Evolutionary conservation across 1,140 invertebrate genomes (phyloP).

Genomic region (Spodoptera litura): DNA sequence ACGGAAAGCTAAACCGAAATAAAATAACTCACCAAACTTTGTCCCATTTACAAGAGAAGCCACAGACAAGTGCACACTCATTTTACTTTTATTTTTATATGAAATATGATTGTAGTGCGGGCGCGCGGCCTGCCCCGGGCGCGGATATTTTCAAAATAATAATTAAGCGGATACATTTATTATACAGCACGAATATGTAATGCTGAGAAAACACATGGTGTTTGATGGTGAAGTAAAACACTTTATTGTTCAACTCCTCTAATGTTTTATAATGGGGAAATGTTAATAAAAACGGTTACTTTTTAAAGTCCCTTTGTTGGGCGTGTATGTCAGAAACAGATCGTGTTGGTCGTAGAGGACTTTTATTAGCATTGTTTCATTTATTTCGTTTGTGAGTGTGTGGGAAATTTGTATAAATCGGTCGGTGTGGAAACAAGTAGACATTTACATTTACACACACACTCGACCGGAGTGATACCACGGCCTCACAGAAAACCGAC

Average conservation of each 20-base stretch:
- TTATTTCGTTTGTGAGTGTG: no score
- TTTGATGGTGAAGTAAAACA: conserved; percentile 22
- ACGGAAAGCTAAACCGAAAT: not conserved
- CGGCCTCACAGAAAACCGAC: no score
- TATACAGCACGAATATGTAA: conserved; percentile 78
- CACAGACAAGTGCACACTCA: conserved; percentile 24
- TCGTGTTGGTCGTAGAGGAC: not conserved
- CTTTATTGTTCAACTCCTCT: not conserved
- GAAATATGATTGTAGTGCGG: conserved; percentile 52
- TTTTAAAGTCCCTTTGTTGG: no score
- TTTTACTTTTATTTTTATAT: conserved; percentile 41
- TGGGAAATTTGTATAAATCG: no score
- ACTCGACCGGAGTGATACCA: no score
- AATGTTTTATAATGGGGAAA: not conserved
- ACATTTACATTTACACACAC: no score
- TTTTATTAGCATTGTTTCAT: no score
- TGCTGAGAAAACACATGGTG: conserved; percentile 67
- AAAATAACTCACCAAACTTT: conserved; percentile 18
- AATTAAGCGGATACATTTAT: conserved; percentile 85
- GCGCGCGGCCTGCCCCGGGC: conserved; percentile 68
- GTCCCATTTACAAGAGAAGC: conserved; percentile 42
- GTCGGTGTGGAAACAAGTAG: no score
- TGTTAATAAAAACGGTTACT: no score
- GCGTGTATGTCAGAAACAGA: not conserved
- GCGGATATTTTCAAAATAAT: conserved; percentile 84